Conservation (phyloP, 2,797 vertebrate species). For the Hippoglossus hippoglossus region DNA sequence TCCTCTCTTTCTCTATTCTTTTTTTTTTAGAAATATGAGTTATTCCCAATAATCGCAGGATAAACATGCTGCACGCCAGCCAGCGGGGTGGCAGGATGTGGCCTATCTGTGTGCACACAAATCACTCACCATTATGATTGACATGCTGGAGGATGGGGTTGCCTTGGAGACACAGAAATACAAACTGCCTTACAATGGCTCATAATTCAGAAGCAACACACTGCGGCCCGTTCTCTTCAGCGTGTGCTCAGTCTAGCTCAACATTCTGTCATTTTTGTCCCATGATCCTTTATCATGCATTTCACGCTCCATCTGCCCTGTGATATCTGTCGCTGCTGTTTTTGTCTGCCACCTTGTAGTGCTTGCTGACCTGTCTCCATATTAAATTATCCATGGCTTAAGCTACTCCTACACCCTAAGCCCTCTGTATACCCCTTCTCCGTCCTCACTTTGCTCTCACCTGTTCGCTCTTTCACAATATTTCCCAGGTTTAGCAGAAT, state of each 20-base stretch:
- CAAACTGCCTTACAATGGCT: conserved; percentile 66
- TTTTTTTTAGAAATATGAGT: background rate
- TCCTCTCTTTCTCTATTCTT: background rate
- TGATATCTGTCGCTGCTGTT: conserved; percentile 42
- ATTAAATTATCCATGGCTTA: conserved; percentile 64
- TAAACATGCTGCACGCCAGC: conserved; percentile 25
- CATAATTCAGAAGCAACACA: conserved; percentile 35
- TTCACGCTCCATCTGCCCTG: conserved; percentile 55
- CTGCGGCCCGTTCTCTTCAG: conserved; percentile 36
- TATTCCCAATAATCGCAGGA: conserved; percentile 13
- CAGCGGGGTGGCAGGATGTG: conserved; percentile 48
- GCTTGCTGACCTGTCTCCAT: conserved; percentile 47
- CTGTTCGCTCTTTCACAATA: conserved; percentile 36
- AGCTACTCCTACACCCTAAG: conserved; percentile 22
- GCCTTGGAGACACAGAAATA: conserved; percentile 75
- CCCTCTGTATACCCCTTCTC: conserved; percentile 21
- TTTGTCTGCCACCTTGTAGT: conserved; percentile 53
- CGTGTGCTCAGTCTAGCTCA: conserved; percentile 37
- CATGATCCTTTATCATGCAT: conserved; percentile 46
- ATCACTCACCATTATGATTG: conserved; percentile 67
- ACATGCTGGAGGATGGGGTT: conserved; percentile 67
- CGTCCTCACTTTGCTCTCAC: conserved; percentile 26
- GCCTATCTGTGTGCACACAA: conserved; percentile 54
- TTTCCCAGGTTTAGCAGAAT: conserved; percentile 60
- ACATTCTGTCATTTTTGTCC: conserved; percentile 35